Percentiles rank a stretch among this genome's conserved stretches.
Conservation (phyloP, 2,113 vertebrate genomes). For the Malurus melanocephalus region DNA sequence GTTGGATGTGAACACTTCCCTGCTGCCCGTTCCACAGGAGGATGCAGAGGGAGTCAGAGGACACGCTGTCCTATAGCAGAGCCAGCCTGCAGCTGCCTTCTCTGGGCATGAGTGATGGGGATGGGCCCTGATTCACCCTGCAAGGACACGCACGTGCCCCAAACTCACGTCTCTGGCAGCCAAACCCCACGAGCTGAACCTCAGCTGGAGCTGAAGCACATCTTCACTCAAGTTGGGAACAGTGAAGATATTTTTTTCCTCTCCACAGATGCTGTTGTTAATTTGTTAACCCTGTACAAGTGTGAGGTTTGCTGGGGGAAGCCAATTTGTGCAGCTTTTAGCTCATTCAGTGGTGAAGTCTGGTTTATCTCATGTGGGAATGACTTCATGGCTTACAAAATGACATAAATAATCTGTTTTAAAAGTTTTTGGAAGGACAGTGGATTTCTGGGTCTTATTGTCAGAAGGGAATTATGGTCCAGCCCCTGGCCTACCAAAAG, state of each 20-base stretch:
- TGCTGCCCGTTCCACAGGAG: neutral
- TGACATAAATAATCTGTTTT: constrained; percentile 3
- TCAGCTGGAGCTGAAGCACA: neutral
- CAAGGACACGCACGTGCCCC: accelerated
- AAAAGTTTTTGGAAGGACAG: constrained; percentile 4
- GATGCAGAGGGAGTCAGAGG: neutral
- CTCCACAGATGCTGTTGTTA: neutral
- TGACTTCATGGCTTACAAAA: neutral
- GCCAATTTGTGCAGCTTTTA: neutral
- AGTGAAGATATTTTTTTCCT: neutral
- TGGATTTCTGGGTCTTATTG: neutral
- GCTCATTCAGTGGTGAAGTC: neutral
- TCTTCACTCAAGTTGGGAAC: neutral
- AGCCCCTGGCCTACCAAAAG: neutral
- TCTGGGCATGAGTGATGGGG: neutral
- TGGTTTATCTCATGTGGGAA: constrained; percentile 22
- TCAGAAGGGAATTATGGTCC: constrained; percentile 2
- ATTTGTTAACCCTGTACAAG: neutral
- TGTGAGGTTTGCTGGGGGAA: neutral
- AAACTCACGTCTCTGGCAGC: accelerated
- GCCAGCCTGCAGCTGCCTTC: neutral
- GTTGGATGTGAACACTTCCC: neutral
- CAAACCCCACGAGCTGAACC: neutral
- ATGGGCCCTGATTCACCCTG: neutral
- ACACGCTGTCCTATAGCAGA: accelerated